Conservation (phyloP, 2,888 invertebrate genomes). For the Corythucha ciliata region DNA sequence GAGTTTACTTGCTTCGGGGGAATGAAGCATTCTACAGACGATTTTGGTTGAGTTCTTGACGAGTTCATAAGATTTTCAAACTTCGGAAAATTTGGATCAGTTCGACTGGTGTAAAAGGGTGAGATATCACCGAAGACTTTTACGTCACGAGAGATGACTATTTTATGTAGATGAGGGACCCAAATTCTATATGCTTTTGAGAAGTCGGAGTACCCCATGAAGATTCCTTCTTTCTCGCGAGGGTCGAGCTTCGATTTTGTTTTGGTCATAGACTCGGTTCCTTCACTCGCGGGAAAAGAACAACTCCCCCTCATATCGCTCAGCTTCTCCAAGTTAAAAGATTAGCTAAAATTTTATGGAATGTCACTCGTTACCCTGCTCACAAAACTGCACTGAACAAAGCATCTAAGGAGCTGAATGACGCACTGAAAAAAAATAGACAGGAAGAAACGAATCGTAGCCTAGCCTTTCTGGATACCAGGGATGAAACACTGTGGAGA, state of each 20-base stretch:
- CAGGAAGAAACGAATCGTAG: not conserved
- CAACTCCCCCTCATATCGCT: too few relatives aligned
- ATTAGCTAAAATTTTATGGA: too few relatives aligned
- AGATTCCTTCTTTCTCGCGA: not conserved
- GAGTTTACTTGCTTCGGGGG: too few relatives aligned
- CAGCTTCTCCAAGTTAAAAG: too few relatives aligned
- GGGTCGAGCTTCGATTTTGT: not conserved
- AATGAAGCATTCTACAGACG: too few relatives aligned
- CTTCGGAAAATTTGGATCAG: not conserved
- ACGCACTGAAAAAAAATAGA: not conserved
- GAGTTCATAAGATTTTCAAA: not conserved
- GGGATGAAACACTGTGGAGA: conserved; percentile 1
- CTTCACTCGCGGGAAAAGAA: too few relatives aligned
- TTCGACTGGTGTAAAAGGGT: too few relatives aligned
- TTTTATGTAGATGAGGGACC: not conserved
- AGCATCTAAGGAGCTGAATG: too few relatives aligned
- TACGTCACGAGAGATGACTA: not conserved
- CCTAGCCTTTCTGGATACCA: conserved; percentile 6
- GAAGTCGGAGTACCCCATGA: conserved; percentile 1
- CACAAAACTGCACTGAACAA: too few relatives aligned
- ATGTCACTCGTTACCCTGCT: too few relatives aligned
- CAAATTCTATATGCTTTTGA: conserved; percentile 9
- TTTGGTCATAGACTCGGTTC: too few relatives aligned
- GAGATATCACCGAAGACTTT: too few relatives aligned
- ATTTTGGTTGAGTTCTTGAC: not conserved